Conservation (phyloP, 2,888 invertebrate genomes). For the Therioaphis trifolii region DNA sequence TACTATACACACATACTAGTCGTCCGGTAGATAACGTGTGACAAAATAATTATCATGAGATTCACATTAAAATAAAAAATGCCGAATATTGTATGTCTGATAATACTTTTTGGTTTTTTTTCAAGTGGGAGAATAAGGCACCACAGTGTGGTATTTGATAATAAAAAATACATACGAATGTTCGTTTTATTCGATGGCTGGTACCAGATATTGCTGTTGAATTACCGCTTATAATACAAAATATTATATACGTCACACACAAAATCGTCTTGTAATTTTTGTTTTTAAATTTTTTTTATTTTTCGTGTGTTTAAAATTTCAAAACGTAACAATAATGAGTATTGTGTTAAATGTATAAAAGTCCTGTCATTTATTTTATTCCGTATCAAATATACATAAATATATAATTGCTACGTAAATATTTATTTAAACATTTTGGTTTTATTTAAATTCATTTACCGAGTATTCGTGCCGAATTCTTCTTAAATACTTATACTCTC, state of each 20-base stretch:
- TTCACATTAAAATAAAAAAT: slow-evolving; percentile 52
- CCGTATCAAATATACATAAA: too few relatives aligned
- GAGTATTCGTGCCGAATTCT: too few relatives aligned
- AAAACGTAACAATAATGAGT: slow-evolving; percentile 2
- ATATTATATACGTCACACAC: neutral
- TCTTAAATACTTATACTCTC: too few relatives aligned
- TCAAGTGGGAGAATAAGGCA: neutral
- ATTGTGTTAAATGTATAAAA: too few relatives aligned
- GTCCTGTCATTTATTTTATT: too few relatives aligned
- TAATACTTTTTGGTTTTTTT: neutral
- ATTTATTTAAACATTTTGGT: too few relatives aligned
- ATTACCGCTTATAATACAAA: slow-evolving; percentile 45
- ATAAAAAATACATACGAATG: slow-evolving; percentile 14
- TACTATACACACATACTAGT: neutral
- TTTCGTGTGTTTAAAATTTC: neutral
- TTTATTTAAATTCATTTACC: too few relatives aligned
- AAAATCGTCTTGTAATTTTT: slow-evolving; percentile 44
- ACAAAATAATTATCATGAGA: slow-evolving; percentile 59
- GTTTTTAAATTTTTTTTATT: neutral
- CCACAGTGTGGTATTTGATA: slow-evolving; percentile 16
- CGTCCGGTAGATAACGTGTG: slow-evolving; percentile 47
- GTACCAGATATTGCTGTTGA: slow-evolving; percentile 26
- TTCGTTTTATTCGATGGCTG: slow-evolving; percentile 1
- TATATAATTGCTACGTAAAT: too few relatives aligned
- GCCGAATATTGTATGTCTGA: slow-evolving; percentile 49